phyloP scores from a whole-genome alignment of 2,113 vertebrate genomes.

The Pomatorhinus ruficollis region DNA sequence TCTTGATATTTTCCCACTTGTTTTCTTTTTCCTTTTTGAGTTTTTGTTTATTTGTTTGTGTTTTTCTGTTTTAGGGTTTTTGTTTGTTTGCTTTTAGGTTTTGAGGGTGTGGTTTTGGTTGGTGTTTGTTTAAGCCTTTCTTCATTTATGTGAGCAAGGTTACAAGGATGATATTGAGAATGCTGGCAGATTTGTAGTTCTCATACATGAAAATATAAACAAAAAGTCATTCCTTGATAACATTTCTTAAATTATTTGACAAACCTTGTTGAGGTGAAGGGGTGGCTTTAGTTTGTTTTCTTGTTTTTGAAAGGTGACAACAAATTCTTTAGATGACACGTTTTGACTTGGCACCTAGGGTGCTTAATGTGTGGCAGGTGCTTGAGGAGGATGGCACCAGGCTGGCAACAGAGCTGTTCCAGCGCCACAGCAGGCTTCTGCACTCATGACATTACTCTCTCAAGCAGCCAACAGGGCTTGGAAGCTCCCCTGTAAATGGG shows the following conservation, averaged over 20 bases:
- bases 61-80: not conserved
- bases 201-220: not conserved
- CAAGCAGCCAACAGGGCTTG: not conserved
- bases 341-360: not conserved
- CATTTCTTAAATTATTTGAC: not conserved
- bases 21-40: not conserved
- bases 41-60: not conserved
- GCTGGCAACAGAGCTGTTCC: not conserved
- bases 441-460: not conserved
- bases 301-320: not conserved
- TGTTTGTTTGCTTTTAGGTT: not conserved
- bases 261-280: not conserved
- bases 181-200: not conserved
- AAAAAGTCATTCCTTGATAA: not conserved
- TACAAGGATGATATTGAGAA: not conserved
- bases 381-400: not conserved
- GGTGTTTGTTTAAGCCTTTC: not conserved
- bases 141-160: not conserved
- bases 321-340: not conserved
- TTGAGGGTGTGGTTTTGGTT: not conserved
- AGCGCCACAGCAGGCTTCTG: not conserved
- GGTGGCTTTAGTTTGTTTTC: not conserved
- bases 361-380: not conserved
- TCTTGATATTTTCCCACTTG: not conserved
- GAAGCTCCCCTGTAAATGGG: slow-evolving; percentile 8